Evolutionary conservation across 2,797 vertebrate species (phyloP), one percentile per base, ranked within the genome.

Genomic region (Lateolabrax maculatus): DNA sequence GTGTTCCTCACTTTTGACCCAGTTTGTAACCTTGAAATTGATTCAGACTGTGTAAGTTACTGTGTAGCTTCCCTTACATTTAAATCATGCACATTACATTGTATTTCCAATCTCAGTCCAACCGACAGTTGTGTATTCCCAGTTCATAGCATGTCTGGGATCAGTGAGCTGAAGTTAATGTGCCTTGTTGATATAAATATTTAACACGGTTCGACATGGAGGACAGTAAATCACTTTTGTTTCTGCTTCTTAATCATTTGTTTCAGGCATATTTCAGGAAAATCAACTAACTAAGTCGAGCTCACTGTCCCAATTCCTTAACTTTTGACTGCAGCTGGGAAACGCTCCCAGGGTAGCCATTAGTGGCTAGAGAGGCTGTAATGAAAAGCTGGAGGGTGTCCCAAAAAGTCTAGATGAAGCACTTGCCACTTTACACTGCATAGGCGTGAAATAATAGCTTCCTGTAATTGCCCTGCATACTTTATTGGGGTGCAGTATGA

Each of bases 341-440:
- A 89, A 84, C 13, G 21, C 80, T 91, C 87, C 79, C 76, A 34
- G 81, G 80, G 76, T 75, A 80, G 79, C 90, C 70, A 84, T 92
- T 90, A 90, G 77, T 70, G 63, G 77, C 80, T 61, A 34, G 85
- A 87, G 81, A 90, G 81, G 82, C 81, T 82, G 74, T 87, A 91
- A 90, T 91, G 84, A 89, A 89, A 86, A 89, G 78, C 86, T 88
- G 85, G 86, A 90, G 88, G 83, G 84, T 83, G 78, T 80, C 90
- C 85, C 77, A 85, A 87, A 91, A 88, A 86, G 83, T 85, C 90
- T 71, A 79, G 77, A 89, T 89, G 76, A 89, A 84, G 84, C 86
- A 76, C 77, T 90, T 85, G 81, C 73, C 81, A 82, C 80, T 86
- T 86, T 81, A 77, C 71, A 69, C 87, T 81, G 83, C 84, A 90